These are phyloP conservation scores for Cotesia glomerata DNA, from an alignment of 1,140 invertebrate genomes.

Conservation along the genomic window DNA sequence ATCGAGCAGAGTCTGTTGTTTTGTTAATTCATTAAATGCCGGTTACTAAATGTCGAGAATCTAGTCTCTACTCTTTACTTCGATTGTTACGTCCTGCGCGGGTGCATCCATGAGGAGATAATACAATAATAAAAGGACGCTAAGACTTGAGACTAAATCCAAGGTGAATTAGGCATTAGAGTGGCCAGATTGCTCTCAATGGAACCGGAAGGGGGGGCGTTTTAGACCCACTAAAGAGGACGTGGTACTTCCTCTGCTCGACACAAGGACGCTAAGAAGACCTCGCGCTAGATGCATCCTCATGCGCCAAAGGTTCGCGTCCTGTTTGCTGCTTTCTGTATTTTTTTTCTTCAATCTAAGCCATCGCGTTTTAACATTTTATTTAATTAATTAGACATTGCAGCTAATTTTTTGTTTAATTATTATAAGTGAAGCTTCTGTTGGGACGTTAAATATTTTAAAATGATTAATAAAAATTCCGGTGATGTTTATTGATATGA, in stretches of 20 bases:
- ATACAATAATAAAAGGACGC: too few relatives aligned
- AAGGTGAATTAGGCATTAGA: too few relatives aligned
- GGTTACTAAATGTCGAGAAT: too few relatives aligned
- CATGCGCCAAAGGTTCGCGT: conserved; percentile 45
- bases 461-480: too few relatives aligned
- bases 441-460: not conserved
- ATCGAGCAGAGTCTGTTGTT: too few relatives aligned
- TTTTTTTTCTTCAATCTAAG: not conserved
- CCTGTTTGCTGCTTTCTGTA: conserved; percentile 25
- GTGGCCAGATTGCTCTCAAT: not conserved
- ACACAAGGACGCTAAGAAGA: conserved; percentile 54
- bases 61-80: too few relatives aligned
- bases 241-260: conserved; percentile 51
- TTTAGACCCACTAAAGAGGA: conserved; percentile 36
- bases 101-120: too few relatives aligned
- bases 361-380: not conserved
- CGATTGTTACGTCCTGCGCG: too few relatives aligned
- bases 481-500: not conserved
- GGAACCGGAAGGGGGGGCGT: conserved; percentile 21
- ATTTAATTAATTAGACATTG: not conserved
- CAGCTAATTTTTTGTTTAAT: not conserved
- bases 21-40: too few relatives aligned
- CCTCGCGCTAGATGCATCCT: conserved; percentile 63
- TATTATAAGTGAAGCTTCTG: too few relatives aligned
- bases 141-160: too few relatives aligned